Evolutionary conservation across 2,113 vertebrate species (phyloP), one percentile per base, ranked within the genome.

Genomic region (Proteles cristata): DNA sequence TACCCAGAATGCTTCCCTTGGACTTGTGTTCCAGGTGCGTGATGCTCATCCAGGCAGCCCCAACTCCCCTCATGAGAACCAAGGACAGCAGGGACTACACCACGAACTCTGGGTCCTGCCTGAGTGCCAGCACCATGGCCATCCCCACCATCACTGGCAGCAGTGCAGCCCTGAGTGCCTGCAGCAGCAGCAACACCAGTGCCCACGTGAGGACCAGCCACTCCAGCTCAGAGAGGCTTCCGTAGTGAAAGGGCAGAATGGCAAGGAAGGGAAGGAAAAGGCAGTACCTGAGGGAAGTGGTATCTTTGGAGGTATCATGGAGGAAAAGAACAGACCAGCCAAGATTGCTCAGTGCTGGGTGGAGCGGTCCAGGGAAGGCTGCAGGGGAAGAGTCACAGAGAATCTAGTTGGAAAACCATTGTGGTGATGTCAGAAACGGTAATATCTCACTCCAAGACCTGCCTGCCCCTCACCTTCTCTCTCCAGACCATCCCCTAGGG

Each of bases 31-130:
- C 45, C 80, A 93, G 93, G 90, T 43, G 3, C 63, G 86, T 66
- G 90, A 96, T 97, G 98, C 97, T 96, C 15, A 88, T 74, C 80
- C 80, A 94, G 28, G n/a, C 1, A 92, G 28, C 33, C 17, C 94
- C 7, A 63, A 11, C 55, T 68, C 69, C 26, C 73, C 2, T 91
- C 48, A 83, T 12, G 81, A 98, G 94, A 80, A 65, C 31, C 25
- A 96, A 96, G 16, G 43, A 90, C 15, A 76, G 8, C 1, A 8
- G 85, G 12, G 88, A 95, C 7, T 66, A 1, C 48, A 81, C 25
- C 2, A 0, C 15, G 61, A 96, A 21, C 3, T 2, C 74, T 3
- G 33, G 66, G 9, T 33, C 94, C 0, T 88, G 35, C 79, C 58
- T 58, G 66, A 94, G 81, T 33, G 17, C 95, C 86, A 91, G 9